Base-by-base conservation (phyloP, 2,888 invertebrate genomes). In the Eurois occulta region DNA sequence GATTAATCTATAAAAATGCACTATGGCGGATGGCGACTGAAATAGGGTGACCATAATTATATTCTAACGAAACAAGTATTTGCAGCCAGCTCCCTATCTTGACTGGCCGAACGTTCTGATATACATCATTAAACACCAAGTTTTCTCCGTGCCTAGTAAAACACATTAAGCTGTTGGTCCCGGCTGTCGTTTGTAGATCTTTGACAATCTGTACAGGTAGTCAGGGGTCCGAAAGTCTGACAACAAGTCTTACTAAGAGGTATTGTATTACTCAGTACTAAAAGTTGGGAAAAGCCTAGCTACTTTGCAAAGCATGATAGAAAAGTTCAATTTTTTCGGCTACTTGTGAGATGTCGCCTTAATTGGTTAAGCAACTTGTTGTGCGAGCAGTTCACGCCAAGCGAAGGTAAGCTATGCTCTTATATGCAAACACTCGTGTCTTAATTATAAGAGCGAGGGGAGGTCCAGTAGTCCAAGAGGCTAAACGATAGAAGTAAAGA, bases 321-420 rank as follows among this genome's bases (percentile, higher is more conserved):
- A 46, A 46, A 24, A 52, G 52, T 24, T 8, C 3, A 24, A 3
- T 58, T 16, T n/a, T 58, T 55, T 55, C 1, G n/a, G 64, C 38
- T 38, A 64, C 18, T 18, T 10, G 18, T 32, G 38, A 24, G 1
- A 38, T 64, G 10, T 35, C 62, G 6, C 2, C 11, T 5, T 55
- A 41, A 52, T 67, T 32, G 62, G 55, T 62, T 10, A 7, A 0
- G 35, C 55, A 58, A 83, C n/a, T 65, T 69, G 21, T 35, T 46
- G 58, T 35, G 38, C 28, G 65, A 18, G 77, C 21, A 64, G 10
- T 32, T 32, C 32, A 18, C 58, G 18, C 32, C 67, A 64, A 58
- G 80, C 80, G 83, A 80, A 83, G 83, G 77, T 80, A 80, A 82
- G 58, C 32, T 38, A 64, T 52, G 13, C 11, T 72, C 13, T 60